phyloP scores from a whole-genome alignment of 2,888 invertebrate species.

The Malthinus seriepunctatus region DNA sequence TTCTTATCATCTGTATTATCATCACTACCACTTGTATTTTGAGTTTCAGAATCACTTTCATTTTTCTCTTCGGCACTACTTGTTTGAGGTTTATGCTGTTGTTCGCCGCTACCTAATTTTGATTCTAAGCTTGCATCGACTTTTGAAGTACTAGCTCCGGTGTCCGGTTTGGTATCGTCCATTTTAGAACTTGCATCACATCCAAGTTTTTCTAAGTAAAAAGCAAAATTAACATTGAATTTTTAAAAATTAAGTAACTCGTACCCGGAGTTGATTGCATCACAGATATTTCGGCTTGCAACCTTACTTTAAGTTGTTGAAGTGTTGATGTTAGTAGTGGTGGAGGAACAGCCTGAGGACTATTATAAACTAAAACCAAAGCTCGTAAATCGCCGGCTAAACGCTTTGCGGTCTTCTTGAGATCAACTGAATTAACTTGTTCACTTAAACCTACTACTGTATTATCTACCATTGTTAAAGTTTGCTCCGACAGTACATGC shows the following conservation, averaged over 20 bases:
- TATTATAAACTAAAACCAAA: constrained; percentile 61
- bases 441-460: constrained; percentile 64
- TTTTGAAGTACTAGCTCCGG: constrained; percentile 45
- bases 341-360: constrained; percentile 50
- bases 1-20: constrained; percentile 42
- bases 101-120: constrained; percentile 15
- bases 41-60: constrained; percentile 47
- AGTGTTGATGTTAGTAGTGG: constrained; percentile 46
- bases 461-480: constrained; percentile 63
- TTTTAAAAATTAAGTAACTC: not conserved
- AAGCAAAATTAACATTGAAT: not conserved
- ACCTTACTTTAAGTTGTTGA: constrained; percentile 46
- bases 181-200: constrained; percentile 8
- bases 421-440: constrained; percentile 58
- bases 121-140: constrained; percentile 9
- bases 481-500: constrained; percentile 65
- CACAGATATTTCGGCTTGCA: constrained; percentile 45
- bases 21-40: constrained; percentile 44
- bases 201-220: constrained; percentile 1
- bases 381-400: constrained; percentile 63
- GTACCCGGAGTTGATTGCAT: constrained; percentile 34
- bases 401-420: constrained; percentile 57
- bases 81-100: constrained; percentile 26
- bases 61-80: constrained; percentile 33
- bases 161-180: constrained; percentile 27